Base-by-base conservation (phyloP, 2,797 vertebrate genomes). In the Hephaestus fuliginosus region DNA sequence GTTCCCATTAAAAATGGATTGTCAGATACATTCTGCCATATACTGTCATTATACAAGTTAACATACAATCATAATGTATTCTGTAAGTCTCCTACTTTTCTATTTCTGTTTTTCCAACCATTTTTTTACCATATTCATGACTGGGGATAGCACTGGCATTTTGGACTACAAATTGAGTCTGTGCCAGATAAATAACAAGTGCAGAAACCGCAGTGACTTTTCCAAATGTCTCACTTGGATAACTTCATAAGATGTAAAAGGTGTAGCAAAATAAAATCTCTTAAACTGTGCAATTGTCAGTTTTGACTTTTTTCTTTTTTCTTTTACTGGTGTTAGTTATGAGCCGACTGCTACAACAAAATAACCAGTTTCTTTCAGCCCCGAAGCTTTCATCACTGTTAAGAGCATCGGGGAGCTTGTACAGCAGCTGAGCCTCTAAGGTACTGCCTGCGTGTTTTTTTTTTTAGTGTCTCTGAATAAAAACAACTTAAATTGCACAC, bases 11-110 rank as follows among this genome's bases (percentile, higher is more conserved):
- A 73, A 90, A 90, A 84, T 63, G 68, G 89, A 94, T 88, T 91
- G 91, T 94, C 89, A 82, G 75, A 89, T 85, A 91, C 84, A 89
- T 90, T 89, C 83, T 63, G 44, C 57, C 22, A 69, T 52, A 53
- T 4, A 39, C 76, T 74, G 79, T 90, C 82, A 83, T 84, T 62
- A 43, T 60, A 52, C 58, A 79, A 43, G 49, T 72, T 66, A 70
- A 52, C 41, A 84, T 74, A 79, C 74, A 70, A 80, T 87, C 83
- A 76, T 22, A 28, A 76, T 53, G 64, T 53, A n/a, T 60, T 83
- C 46, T 51, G 15, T 41, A 41, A 15, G 43, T 25, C 4, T 76
- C 36, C 36, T 39, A 39, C 8, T 39, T 60, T 36, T 56, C 43
- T 46, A 39, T 76, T 77, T 36, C 57, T 52, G 30, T 52, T 17